Percentiles rank a stretch among this genome's conserved stretches.
Conservation (phyloP, 2,113 vertebrate species). For the Coptodon bakossiorum region DNA sequence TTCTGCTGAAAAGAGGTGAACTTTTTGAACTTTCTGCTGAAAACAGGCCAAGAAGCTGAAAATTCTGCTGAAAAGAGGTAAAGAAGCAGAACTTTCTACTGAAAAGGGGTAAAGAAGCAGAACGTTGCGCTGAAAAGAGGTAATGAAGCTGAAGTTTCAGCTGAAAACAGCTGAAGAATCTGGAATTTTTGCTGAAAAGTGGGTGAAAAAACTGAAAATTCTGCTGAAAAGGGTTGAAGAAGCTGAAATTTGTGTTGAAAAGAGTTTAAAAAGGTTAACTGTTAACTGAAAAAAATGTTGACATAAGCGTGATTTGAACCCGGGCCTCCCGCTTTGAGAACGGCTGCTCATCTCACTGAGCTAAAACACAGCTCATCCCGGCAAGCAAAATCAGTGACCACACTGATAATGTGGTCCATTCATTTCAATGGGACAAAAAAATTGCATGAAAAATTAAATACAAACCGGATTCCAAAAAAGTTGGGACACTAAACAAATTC, state of each 20-base stretch:
- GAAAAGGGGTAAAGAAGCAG: neutral
- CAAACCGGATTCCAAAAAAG: too few species aligned
- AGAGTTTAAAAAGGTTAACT: neutral
- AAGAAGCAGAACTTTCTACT: too few species aligned
- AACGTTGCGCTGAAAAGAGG: neutral
- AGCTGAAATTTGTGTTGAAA: neutral
- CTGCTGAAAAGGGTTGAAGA: neutral
- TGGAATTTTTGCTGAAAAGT: neutral
- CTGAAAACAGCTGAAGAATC: neutral
- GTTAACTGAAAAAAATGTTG: neutral
- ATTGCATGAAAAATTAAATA: too few species aligned
- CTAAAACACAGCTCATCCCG: too few species aligned
- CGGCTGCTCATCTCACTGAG: neutral
- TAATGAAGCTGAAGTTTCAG: neutral
- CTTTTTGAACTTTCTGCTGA: neutral
- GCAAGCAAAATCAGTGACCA: too few species aligned
- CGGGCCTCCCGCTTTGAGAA: neutral
- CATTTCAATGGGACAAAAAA: too few species aligned
- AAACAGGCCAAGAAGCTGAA: neutral
- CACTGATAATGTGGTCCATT: too few species aligned
- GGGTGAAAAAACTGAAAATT: neutral
- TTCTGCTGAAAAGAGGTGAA: neutral
- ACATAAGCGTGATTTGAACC: neutral
- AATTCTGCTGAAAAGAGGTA: neutral
- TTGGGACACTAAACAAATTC: too few species aligned